phyloP scores from a whole-genome alignment of 2,888 invertebrate species.

The Tetranychus piercei region DNA sequence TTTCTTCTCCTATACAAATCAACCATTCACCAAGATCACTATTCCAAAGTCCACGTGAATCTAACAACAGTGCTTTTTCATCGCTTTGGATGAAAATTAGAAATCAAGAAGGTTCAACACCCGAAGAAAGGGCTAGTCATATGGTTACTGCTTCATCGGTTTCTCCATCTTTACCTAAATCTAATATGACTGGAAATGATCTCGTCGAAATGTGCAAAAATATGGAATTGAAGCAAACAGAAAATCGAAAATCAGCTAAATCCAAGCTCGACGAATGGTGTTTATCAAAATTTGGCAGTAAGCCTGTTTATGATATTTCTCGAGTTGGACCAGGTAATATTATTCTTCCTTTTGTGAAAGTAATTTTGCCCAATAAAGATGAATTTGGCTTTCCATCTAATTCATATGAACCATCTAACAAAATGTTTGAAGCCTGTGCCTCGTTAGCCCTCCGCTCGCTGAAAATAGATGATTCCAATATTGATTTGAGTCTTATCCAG shows the following conservation, averaged over 20 bases:
- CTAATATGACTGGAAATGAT: neutral
- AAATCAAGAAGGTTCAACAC: neutral
- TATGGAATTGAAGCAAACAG: neutral
- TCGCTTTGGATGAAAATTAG: neutral
- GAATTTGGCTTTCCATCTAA: neutral
- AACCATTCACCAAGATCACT: slow-evolving; percentile 4
- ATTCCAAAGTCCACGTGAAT: neutral
- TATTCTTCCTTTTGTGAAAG: neutral
- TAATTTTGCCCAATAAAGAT: neutral
- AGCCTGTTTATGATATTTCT: neutral
- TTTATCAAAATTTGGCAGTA: neutral
- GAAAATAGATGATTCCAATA: neutral
- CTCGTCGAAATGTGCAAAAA: neutral
- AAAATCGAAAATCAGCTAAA: neutral
- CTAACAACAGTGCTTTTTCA: neutral
- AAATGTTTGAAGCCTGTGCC: neutral
- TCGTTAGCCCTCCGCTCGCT: neutral
- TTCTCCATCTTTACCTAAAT: neutral
- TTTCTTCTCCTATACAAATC: neutral
- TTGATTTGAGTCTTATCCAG: neutral
- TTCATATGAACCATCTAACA: neutral
- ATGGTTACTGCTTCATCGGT: neutral
- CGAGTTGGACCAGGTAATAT: neutral
- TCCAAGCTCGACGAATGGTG: neutral
- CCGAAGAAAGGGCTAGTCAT: neutral